These are phyloP conservation scores for Plectus sambesii DNA, from an alignment of 1,140 invertebrate genomes.

Conservation along the genomic window DNA sequence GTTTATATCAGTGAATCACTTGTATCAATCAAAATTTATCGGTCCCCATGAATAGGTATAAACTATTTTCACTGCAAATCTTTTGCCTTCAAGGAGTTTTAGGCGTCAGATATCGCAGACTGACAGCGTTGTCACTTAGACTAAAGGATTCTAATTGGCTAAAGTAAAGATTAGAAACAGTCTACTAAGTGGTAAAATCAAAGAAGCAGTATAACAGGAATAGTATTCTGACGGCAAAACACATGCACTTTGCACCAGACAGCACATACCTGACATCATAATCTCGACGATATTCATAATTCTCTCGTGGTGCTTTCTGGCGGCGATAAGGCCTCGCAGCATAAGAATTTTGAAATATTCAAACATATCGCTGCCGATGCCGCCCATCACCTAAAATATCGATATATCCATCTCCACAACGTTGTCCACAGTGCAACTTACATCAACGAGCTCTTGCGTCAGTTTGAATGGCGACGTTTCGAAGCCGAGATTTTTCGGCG, in stretches of 20 bases:
- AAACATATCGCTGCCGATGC: conserved; percentile 91
- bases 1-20: too few relatives aligned
- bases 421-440: conserved; percentile 31
- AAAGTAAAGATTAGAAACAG: conserved; percentile 8
- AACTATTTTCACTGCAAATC: too few relatives aligned
- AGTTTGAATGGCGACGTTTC: conserved; percentile 88
- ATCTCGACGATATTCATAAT: conserved; percentile 89
- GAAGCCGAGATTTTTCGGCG: conserved; percentile 95
- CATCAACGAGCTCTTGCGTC: conserved; percentile 86
- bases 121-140: too few relatives aligned
- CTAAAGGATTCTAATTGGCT: neutral
- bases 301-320: conserved; percentile 90
- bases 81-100: too few relatives aligned
- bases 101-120: too few relatives aligned
- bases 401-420: neutral
- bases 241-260: neutral
- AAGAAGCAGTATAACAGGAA: too few relatives aligned
- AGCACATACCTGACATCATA: conserved; percentile 75
- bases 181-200: conserved; percentile 11
- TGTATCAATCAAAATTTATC: too few relatives aligned
- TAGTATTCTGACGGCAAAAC: too few relatives aligned
- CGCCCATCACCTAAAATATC: conserved; percentile 84
- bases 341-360: conserved; percentile 94
- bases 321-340: conserved; percentile 82
- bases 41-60: too few relatives aligned